phyloP scores from a whole-genome alignment of 2,888 invertebrate genomes.

The Pharmacophagus antenor region DNA sequence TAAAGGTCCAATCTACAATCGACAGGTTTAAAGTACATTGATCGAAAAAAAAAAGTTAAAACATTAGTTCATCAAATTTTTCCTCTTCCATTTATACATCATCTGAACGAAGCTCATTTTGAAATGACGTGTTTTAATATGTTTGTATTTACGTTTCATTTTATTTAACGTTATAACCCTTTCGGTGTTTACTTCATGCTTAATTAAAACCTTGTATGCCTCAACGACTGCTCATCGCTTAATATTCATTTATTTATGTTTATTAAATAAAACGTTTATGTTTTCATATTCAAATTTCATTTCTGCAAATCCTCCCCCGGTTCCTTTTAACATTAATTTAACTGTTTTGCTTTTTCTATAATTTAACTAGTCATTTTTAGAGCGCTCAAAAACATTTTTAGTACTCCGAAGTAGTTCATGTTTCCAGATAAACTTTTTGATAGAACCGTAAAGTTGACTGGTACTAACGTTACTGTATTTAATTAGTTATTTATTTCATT shows the following conservation, averaged over 20 bases:
- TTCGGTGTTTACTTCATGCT: slow-evolving; percentile 2
- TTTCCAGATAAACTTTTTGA: background rate
- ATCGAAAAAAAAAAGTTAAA: too few relatives aligned
- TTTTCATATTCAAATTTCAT: background rate
- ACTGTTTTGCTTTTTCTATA: background rate
- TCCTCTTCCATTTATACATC: background rate
- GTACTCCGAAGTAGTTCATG: background rate
- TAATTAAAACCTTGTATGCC: slow-evolving; percentile 10
- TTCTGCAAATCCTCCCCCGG: background rate
- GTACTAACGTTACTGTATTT: too few relatives aligned
- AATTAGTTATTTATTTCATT: too few relatives aligned
- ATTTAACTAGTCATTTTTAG: background rate
- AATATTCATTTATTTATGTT: background rate
- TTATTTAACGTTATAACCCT: background rate
- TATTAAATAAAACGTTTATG: background rate
- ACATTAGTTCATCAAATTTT: background rate
- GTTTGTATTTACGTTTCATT: background rate
- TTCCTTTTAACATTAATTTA: background rate
- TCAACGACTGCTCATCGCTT: background rate
- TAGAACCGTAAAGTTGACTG: background rate
- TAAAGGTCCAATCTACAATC: too few relatives aligned
- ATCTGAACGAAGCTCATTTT: background rate
- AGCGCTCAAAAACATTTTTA: background rate
- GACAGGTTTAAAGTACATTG: too few relatives aligned
- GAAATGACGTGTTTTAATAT: background rate